Evolutionary conservation across 2,797 vertebrate species (phyloP), one percentile per base, ranked within the genome.

Genomic region (Tapirus indicus): DNA sequence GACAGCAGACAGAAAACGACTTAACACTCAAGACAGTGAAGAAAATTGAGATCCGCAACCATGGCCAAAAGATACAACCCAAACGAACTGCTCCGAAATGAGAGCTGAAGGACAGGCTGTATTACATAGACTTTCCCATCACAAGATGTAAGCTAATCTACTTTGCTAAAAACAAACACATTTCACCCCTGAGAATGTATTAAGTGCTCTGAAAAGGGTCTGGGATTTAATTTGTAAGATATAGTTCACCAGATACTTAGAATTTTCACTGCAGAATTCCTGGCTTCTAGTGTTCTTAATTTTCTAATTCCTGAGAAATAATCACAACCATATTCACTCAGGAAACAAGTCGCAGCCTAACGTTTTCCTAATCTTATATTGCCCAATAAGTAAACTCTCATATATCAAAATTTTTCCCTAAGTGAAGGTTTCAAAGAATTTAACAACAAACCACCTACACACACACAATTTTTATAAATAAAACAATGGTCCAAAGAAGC

Each of bases 31-130:
- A 98, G 98, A 97, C 97, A 32, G 94, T 62, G 85, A 18, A 96
- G 97, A 97, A 98, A 98, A 95, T 35, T 97, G 98, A 98, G 97
- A 95, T 96, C 93, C 68, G 79, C 47, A 52, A 23, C 60, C 54
- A 97, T 84, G 41, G 98, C 98, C 98, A 98, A 98, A 79, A 98
- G 98, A 97, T 97, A 98, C 98, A 98, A 97, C 78, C 38, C 88
- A 20, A 94, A 97, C 17, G 74, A 96, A 93, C 69, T 58, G 87
- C 95, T 89, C 82, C 21, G 10, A 93, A 95, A 97, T 23, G 89
- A 94, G 92, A 91, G 86, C 74, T 96, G 78, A 75, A 91, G 91
- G 88, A 85, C 95, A 96, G 27, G 54, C 79, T 54, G 13, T 54
- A 93, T 97, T 97, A 90, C 96, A 80, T 44, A 82, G 87, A 96